Conservation (phyloP, 2,797 vertebrate species). For the Podargus strigoides region DNA sequence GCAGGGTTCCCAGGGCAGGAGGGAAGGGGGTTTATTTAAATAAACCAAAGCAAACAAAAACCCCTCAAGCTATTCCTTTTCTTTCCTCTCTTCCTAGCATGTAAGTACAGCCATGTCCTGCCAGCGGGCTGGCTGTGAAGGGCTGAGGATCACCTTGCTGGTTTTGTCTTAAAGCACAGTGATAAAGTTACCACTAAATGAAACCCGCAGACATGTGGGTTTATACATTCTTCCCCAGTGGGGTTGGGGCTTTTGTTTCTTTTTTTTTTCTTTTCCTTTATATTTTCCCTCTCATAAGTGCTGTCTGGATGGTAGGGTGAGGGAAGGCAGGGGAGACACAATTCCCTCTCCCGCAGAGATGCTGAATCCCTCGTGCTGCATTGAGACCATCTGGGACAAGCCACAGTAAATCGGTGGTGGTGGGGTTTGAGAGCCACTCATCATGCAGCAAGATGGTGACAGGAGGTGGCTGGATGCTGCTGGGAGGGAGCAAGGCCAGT, state of each 20-base stretch:
- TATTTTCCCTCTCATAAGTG: neutral
- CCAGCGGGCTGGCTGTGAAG: neutral
- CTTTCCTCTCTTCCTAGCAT: neutral
- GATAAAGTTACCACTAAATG: slow-evolving; percentile 53
- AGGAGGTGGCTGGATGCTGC: neutral
- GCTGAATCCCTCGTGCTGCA: neutral
- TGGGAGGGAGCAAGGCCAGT: neutral
- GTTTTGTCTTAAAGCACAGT: slow-evolving; percentile 59
- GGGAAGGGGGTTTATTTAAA: neutral
- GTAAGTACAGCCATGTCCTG: neutral
- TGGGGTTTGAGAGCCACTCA: accelerated
- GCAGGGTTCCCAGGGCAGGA: accelerated
- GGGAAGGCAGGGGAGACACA: neutral
- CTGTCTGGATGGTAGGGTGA: neutral
- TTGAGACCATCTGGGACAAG: neutral
- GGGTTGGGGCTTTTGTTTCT: neutral
- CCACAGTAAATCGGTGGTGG: accelerated
- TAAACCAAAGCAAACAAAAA: neutral
- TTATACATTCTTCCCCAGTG: slow-evolving; percentile 51
- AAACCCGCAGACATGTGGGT: neutral
- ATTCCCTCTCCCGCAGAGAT: neutral
- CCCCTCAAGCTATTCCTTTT: neutral
- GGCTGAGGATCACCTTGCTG: slow-evolving; percentile 27
- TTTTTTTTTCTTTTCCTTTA: neutral
- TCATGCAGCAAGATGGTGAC: neutral